phyloP scores from a whole-genome alignment of 2,888 invertebrate genomes.

The Acronicta psi region DNA sequence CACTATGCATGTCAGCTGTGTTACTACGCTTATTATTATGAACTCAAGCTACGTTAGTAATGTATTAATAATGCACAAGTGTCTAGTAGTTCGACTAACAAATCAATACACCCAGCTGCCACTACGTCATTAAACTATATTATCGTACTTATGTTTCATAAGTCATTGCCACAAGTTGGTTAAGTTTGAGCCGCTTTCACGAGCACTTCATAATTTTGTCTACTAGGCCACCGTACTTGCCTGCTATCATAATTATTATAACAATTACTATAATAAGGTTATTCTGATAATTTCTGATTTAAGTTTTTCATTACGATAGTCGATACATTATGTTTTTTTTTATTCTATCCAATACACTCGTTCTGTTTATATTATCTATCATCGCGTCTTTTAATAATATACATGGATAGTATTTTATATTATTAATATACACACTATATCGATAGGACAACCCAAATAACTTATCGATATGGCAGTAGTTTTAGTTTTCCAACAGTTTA shows the following conservation, averaged over 20 bases:
- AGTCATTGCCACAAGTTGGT: background rate
- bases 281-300: constrained; percentile 4
- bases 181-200: background rate
- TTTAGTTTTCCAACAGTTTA: constrained; percentile 20
- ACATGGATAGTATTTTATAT: constrained; percentile 7
- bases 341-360: constrained; percentile 7
- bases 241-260: background rate
- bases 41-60: constrained; percentile 3
- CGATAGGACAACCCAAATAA: constrained; percentile 23
- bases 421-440: constrained; percentile 18
- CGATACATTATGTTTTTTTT: background rate
- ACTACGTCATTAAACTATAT: constrained; percentile 17
- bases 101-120: constrained; percentile 25
- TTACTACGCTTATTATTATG: constrained; percentile 4
- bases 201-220: background rate
- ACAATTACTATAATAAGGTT: background rate
- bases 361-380: background rate
- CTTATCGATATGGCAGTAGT: constrained; percentile 40
- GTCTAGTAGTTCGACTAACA: constrained; percentile 25
- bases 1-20: constrained; percentile 1
- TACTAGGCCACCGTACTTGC: constrained; percentile 7
- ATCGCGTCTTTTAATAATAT: constrained; percentile 9
- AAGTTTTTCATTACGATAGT: constrained; percentile 3
- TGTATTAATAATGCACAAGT: background rate
- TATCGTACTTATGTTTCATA: constrained; percentile 4